Conservation (phyloP, 2,888 invertebrate genomes). For the Melinaea marsaeus region DNA sequence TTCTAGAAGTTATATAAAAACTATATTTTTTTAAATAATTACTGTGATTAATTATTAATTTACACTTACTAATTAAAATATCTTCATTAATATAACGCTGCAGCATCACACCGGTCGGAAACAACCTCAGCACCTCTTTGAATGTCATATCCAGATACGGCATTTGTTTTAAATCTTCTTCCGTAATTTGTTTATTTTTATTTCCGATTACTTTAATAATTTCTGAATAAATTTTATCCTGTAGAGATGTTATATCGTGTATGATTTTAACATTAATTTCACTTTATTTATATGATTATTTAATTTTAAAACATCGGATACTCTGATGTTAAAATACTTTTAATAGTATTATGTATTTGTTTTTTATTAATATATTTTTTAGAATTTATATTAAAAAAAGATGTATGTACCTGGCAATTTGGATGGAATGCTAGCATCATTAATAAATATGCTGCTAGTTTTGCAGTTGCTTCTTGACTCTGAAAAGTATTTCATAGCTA, state of each 20-base stretch:
- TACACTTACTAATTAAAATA: constrained; percentile 50
- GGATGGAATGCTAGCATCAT: constrained; percentile 67
- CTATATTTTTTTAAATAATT: background rate
- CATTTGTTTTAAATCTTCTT: no score
- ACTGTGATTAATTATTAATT: background rate
- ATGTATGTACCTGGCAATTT: constrained; percentile 50
- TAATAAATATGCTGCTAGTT: constrained; percentile 54
- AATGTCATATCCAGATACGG: constrained; percentile 64
- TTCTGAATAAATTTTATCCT: no score
- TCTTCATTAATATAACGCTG: constrained; percentile 59
- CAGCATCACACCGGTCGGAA: constrained; percentile 59
- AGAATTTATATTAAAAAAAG: background rate
- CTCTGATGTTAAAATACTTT: no score
- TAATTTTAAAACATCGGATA: no score
- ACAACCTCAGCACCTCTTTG: constrained; percentile 59
- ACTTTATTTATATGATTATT: constrained; percentile 32
- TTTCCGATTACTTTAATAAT: no score
- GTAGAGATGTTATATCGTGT: no score
- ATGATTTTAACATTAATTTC: no score
- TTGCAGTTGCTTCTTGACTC: constrained; percentile 68
- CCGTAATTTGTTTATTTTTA: no score
- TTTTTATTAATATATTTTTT: no score
- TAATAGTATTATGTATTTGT: no score
- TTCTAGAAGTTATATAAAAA: no score
- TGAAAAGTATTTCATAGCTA: constrained; percentile 40